Conservation (phyloP, 1,140 invertebrate species). For the Lucilia sericata region DNA sequence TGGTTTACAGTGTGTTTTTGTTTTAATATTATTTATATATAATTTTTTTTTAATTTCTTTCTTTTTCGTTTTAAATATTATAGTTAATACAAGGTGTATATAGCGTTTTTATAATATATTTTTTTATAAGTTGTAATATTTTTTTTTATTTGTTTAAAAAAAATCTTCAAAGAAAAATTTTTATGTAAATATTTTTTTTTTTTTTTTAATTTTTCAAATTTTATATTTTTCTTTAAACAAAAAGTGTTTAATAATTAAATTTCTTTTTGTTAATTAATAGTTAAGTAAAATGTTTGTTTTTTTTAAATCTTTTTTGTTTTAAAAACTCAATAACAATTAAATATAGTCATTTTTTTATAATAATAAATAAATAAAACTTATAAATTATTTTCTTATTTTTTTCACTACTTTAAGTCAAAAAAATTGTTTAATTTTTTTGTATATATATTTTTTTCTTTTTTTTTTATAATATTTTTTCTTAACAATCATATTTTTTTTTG, state of each 20-base stretch:
- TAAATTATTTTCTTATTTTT: background rate
- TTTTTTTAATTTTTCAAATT: constrained; percentile 16
- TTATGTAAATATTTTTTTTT: constrained; percentile 39
- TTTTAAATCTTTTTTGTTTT: constrained; percentile 3
- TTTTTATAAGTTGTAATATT: constrained; percentile 6
- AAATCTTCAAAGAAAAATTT: constrained; percentile 7
- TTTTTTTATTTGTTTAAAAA: background rate
- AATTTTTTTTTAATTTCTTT: constrained; percentile 19
- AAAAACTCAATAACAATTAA: constrained; percentile 44
- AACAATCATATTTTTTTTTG: constrained; percentile 8
- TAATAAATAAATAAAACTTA: constrained; percentile 40
- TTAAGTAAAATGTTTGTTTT: constrained; percentile 11
- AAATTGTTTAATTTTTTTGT: constrained; percentile 8
- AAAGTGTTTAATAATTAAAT: constrained; percentile 40
- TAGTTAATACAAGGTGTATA: constrained; percentile 42
- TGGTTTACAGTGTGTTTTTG: constrained; percentile 36
- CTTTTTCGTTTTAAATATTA: constrained; percentile 18
- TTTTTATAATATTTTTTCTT: background rate
- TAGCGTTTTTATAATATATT: constrained; percentile 40
- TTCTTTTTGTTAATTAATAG: constrained; percentile 6
- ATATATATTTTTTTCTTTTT: constrained; percentile 10
- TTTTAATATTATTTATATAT: constrained; percentile 34
- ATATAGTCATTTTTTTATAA: constrained; percentile 22
- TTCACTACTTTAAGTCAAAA: background rate
- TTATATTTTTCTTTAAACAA: constrained; percentile 9